Conservation (phyloP, 2,113 vertebrate genomes). For the Pongo pygmaeus region DNA sequence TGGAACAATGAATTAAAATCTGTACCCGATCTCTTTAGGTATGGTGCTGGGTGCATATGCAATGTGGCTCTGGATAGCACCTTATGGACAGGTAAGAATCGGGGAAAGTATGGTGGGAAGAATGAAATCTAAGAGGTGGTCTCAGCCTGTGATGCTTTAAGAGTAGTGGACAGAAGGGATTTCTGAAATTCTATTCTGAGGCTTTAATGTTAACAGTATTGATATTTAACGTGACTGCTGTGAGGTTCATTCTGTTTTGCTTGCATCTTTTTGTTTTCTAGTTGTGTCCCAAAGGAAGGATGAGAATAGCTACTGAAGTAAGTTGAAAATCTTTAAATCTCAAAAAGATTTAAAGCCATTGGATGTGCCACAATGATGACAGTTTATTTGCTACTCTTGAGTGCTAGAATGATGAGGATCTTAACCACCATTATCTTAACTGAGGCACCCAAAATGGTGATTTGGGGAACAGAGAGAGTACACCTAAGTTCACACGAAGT, state of each 20-base stretch:
- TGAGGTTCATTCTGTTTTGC: fast-evolving
- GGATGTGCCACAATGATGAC: conserved; percentile 86
- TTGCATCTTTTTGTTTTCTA: not conserved
- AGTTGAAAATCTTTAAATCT: not conserved
- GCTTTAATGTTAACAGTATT: conserved; percentile 1
- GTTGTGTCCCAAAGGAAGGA: not conserved
- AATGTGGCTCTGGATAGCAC: not conserved
- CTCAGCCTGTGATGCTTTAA: conserved; percentile 82
- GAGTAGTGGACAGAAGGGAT: conserved; percentile 88
- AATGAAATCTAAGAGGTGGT: not conserved
- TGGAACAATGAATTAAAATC: not conserved
- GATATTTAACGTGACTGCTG: fast-evolving
- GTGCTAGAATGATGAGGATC: conserved; percentile 82
- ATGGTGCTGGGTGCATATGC: not conserved
- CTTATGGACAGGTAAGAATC: conserved; percentile 22
- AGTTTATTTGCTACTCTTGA: conserved; percentile 91
- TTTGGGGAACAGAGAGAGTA: not conserved
- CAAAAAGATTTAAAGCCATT: not conserved
- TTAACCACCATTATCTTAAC: conserved; percentile 79
- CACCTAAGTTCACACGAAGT: not conserved
- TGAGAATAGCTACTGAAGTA: conserved; percentile 41
- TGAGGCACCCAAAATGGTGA: conserved; percentile 79
- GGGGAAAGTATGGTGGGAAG: not conserved
- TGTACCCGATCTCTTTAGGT: not conserved
- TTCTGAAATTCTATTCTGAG: conserved; percentile 84